These are phyloP conservation scores for Pangasius djambal DNA, from an alignment of 2,797 vertebrate species.

Conservation along the genomic window DNA sequence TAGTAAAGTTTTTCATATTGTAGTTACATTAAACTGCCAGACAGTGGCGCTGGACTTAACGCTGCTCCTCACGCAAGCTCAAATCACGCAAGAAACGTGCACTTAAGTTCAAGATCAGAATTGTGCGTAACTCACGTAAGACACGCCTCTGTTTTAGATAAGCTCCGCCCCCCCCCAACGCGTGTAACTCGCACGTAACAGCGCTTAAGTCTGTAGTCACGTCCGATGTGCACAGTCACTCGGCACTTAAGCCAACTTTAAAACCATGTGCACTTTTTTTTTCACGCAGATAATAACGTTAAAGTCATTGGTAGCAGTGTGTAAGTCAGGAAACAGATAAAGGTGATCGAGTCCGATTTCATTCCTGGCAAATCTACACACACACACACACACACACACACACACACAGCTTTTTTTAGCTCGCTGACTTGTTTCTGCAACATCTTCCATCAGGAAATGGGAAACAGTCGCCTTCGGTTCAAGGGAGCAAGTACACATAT, in stretches of 20 bases:
- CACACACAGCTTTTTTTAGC: constrained; percentile 37
- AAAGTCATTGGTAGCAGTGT: background rate
- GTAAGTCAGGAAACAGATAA: constrained; percentile 4
- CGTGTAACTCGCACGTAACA: background rate
- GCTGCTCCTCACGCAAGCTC: background rate
- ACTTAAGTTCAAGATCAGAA: background rate
- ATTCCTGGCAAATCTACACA: background rate
- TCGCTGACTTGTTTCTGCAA: constrained; percentile 55
- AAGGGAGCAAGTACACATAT: constrained; percentile 43
- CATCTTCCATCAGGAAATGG: constrained; percentile 61
- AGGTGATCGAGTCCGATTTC: background rate
- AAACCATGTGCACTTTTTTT: background rate
- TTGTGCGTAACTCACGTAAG: background rate
- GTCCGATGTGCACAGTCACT: background rate
- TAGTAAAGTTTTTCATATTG: background rate
- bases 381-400: constrained; percentile 24
- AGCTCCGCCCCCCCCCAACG: background rate
- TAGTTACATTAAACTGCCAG: background rate
- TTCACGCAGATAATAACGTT: background rate
- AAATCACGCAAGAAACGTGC: background rate
- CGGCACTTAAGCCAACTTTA: too few species aligned
- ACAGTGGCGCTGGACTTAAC: background rate
- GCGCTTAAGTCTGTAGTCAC: background rate
- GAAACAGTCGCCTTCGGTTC: constrained; percentile 59
- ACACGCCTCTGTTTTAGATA: background rate